These are phyloP conservation scores for Nyctereutes procyonoides DNA, from an alignment of 2,113 vertebrate species.

Conservation along the genomic window DNA sequence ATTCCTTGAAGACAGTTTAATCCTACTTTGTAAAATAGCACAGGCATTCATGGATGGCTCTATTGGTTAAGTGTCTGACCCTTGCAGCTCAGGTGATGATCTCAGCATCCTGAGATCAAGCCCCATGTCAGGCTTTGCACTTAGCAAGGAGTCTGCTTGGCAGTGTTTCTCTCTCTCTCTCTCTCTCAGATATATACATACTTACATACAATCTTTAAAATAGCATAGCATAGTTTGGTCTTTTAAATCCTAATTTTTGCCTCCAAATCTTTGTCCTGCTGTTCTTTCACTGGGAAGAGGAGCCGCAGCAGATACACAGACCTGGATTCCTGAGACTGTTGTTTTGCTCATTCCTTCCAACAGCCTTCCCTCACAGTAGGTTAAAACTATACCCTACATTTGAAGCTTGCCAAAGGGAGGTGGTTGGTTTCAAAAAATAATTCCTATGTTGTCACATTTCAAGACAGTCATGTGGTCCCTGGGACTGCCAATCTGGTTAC, in stretches of 20 bases:
- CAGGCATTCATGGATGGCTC: not conserved
- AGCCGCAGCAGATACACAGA: not conserved
- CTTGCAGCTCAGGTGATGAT: not conserved
- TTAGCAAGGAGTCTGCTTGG: not conserved
- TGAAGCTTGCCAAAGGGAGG: not conserved
- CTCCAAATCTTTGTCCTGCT: not conserved
- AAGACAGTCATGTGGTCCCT: not conserved
- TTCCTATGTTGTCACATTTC: not conserved
- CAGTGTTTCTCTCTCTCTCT: not conserved
- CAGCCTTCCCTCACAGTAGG: not conserved
- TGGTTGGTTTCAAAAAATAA: slow-evolving; percentile 45
- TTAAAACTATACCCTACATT: not conserved
- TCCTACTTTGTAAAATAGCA: not conserved
- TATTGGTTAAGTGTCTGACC: not conserved
- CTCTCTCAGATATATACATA: not conserved
- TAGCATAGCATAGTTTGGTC: not conserved
- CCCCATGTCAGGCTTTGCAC: not conserved
- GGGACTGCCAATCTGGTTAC: slow-evolving; percentile 7
- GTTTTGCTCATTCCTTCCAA: not conserved
- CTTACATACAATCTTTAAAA: not conserved
- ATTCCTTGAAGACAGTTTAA: not conserved
- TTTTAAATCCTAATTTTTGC: not conserved
- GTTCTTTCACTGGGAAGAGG: not conserved
- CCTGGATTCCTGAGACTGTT: not conserved
- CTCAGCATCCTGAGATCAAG: not conserved